Evolutionary conservation across 2,888 invertebrate genomes (phyloP), one percentile per base, ranked within the genome.

Genomic region (Onchidella celtica): DNA sequence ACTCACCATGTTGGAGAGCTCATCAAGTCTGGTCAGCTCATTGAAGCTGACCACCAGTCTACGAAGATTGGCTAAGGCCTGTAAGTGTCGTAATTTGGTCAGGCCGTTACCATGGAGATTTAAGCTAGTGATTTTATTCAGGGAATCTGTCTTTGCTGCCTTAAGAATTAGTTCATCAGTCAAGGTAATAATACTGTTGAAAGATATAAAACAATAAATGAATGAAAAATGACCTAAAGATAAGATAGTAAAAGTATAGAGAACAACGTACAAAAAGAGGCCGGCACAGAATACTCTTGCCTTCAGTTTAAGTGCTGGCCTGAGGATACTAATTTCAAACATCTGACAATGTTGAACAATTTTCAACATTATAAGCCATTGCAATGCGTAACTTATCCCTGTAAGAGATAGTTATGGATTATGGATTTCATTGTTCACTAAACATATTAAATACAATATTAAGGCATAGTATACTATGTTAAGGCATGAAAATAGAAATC

Each of bases 51-150:
- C 88, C 24, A 89, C 87, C 17, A 93, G 88, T 76, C 86, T 87
- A 81, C 87, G 90, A 29, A 93, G 87, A 47, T 84, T 79, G 47
- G 86, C 79, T 47, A 92, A 81, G 21, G 83, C 74, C 59, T 90
- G 88, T 4, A 93, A 82, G 38, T 86, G 85, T 70, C 88, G 88
- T 38, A 91, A 78, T 66, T 87, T 89, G 21, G 88, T 89, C 65
- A 93, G 86, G 14, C 92, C 90, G 63, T 89, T 90, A 57, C 91
- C 91, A 88, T 92, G 91, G 76, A 93, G 90, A 86, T 93, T 92
- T 27, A 93, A 86, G 34, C 86, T 86, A 27, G 88, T 88, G 61
- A 92, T 89, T 55, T 88, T 86, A 38, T 84, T 80, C 38, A 92
- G 81, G 11, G 86, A 84, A 21, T 88, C 84, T 27, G 85, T 86